These are phyloP conservation scores for Amblyjoppa fuscipennis DNA, from an alignment of 2,888 invertebrate species.

Conservation along the genomic window DNA sequence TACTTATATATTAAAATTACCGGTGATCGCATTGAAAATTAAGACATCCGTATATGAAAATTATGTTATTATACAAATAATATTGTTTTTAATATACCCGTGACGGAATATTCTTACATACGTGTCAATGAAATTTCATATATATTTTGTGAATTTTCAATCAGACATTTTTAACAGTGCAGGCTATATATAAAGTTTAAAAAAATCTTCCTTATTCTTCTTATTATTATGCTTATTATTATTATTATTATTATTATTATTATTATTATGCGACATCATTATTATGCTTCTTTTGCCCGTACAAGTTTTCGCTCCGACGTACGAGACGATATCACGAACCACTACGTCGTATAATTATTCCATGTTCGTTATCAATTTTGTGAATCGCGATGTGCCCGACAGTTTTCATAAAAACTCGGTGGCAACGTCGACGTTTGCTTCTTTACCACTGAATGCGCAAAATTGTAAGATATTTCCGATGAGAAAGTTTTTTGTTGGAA, in stretches of 20 bases:
- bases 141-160: no score
- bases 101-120: no score
- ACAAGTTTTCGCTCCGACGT: not conserved
- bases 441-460: no score
- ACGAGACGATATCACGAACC: constrained; percentile 21
- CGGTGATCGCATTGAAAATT: no score
- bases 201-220: not conserved
- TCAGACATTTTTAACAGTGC: no score
- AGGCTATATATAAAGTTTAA: not conserved
- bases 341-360: not conserved
- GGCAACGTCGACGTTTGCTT: not conserved
- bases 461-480: no score
- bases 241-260: not conserved
- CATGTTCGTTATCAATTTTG: not conserved
- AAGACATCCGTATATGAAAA: no score
- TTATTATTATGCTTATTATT: not conserved
- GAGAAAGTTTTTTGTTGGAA: not conserved
- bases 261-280: not conserved
- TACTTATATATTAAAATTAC: no score
- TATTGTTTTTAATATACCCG: no score
- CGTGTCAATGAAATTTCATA: no score
- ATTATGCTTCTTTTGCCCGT: not conserved
- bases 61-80: no score
- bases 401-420: constrained; percentile 5
- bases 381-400: constrained; percentile 14